A percentile compares a stretch with the other conserved stretches of the same genome.
Conservation (phyloP, 1,140 invertebrate genomes). For the Brachionus asplanchnoidis region DNA sequence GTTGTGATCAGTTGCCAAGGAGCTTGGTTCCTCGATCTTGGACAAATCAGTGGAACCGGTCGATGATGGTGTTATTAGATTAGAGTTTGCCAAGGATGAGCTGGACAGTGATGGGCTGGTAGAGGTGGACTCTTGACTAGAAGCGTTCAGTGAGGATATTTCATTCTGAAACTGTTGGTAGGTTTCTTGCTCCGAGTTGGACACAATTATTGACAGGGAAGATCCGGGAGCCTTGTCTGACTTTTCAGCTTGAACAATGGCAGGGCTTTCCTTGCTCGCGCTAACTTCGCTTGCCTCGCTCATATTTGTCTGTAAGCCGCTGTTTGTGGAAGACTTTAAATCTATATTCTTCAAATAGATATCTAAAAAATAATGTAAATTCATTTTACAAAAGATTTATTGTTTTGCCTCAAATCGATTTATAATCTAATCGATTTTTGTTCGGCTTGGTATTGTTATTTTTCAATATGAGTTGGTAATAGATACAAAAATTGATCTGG, state of each 20-base stretch:
- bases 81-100: not conserved
- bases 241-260: not conserved
- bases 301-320: not conserved
- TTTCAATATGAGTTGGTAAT: not conserved
- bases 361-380: not conserved
- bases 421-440: not conserved
- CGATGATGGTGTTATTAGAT: constrained; percentile 6
- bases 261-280: not conserved
- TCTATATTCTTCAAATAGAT: not conserved
- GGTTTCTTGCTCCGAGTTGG: not conserved
- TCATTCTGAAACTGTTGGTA: constrained; percentile 26
- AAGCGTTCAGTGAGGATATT: constrained; percentile 8
- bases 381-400: not conserved
- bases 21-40: not conserved
- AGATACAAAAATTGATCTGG: not conserved
- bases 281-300: not conserved
- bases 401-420: not conserved
- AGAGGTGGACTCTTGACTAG: not conserved
- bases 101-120: constrained; percentile 4
- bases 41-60: not conserved
- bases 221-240: not conserved
- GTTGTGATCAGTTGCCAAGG: not conserved
- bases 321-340: not conserved
- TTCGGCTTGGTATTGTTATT: not conserved
- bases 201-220: not conserved